Evolutionary conservation across 2,888 invertebrate genomes (phyloP), one percentile per base, ranked within the genome.

Genomic region (Tetanocera ferruginea): DNA sequence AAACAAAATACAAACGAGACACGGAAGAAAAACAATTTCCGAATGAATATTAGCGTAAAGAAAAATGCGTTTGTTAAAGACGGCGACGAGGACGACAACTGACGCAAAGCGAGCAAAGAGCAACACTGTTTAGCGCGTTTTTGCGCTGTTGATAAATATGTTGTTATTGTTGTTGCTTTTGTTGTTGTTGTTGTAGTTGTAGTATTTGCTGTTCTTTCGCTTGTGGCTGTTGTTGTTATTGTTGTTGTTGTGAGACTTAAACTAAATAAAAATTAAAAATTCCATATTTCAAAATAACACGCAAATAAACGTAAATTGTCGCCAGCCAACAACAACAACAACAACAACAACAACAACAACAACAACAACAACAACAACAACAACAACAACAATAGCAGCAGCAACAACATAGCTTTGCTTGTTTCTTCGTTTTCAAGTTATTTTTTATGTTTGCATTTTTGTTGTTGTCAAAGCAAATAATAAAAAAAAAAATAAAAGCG

Each of bases 381-480:
- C 77, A 78, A 49, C 70, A 43, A 55, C 62, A 64, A 49, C 75
- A 77, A 51, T 74, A 52, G 19, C 43, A 73, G 67, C 49, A 78
- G 60, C 51, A 79, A 75, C n/a, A 60, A 60, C 43, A 73, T 25
- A 34, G 14, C 34, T 62, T 76, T 71, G 70, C 62, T 76, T 71
- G 62, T 76, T 70, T 76, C 76, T 60, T 60, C 70, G 52, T 51
- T 69, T 76, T 60, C 49, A 60, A 70, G 60, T 69, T 70, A 43
- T 60, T 70, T 25, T 57, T 75, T 78, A 80, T 79, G 80, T 82
- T 79, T 77, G 80, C 82, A 82, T 77, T 83, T 80, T 82, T 84
- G 82, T 82, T 85, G 83, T 85, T 85, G 84, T 84, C 84, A 84
- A 84, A 79, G 83, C 85, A 86, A 84, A 86, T 86, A 86, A n/a